phyloP scores from a whole-genome alignment of 2,113 vertebrate genomes.

The Bostrychus sinensis region DNA sequence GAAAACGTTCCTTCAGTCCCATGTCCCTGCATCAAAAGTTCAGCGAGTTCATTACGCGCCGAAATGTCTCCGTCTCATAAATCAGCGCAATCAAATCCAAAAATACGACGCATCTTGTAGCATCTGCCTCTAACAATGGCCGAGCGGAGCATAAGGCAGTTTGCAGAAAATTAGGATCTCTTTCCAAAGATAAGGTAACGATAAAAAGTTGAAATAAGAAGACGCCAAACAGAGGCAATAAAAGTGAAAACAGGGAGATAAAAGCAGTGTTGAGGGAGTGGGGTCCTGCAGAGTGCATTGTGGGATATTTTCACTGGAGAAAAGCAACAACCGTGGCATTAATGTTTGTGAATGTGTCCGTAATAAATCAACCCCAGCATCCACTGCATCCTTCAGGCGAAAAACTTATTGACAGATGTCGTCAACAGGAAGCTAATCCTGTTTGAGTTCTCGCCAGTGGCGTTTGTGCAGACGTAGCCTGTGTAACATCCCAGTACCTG shows the following conservation, averaged over 20 bases:
- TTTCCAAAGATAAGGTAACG: not conserved
- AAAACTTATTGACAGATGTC: slow-evolving; percentile 61
- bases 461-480: slow-evolving; percentile 33
- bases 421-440: slow-evolving; percentile 56
- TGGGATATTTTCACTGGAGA: slow-evolving; percentile 7
- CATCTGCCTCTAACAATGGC: not conserved
- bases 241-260: not conserved
- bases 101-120: not conserved
- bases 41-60: slow-evolving; percentile 5
- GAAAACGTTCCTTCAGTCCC: slow-evolving; percentile 1
- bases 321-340: slow-evolving; percentile 3
- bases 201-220: not conserved
- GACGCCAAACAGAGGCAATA: not conserved
- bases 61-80: slow-evolving; percentile 17
- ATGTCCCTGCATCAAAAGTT: slow-evolving; percentile 3
- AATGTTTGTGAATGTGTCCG: slow-evolving; percentile 18
- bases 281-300: not conserved
- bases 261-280: not conserved
- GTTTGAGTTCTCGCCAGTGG: slow-evolving; percentile 47
- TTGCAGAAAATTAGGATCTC: slow-evolving; percentile 1
- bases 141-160: not conserved
- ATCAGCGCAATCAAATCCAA: slow-evolving; percentile 9
- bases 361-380: slow-evolving; percentile 38
- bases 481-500: slow-evolving; percentile 4
- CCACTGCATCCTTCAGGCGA: slow-evolving; percentile 46